Conservation (phyloP, 2,888 invertebrate species). For the Epirrhoe tristata region DNA sequence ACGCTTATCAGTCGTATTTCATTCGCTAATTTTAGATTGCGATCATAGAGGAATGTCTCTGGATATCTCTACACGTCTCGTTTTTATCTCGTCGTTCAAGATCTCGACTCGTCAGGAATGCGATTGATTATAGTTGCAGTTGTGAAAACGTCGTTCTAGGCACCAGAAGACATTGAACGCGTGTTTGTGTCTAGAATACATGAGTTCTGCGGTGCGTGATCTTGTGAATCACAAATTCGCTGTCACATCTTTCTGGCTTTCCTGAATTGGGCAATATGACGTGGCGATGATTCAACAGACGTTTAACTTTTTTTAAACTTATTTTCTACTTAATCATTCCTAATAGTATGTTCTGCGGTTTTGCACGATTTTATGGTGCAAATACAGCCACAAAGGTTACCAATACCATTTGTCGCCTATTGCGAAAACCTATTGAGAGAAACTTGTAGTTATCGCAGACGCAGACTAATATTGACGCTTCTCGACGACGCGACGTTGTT, state of each 20-base stretch:
- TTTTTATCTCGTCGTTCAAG: constrained; percentile 45
- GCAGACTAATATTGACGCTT: constrained; percentile 45
- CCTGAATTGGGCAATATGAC: constrained; percentile 23
- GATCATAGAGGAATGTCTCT: constrained; percentile 54
- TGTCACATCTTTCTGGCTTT: constrained; percentile 20
- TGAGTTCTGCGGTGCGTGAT: constrained; percentile 25
- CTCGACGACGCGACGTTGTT: constrained; percentile 60
- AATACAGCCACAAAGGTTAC: constrained; percentile 5
- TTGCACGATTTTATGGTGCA: constrained; percentile 15
- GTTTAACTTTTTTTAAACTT: constrained; percentile 8
- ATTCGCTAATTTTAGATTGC: constrained; percentile 65
- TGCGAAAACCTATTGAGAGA: constrained; percentile 20
- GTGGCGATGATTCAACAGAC: constrained; percentile 19
- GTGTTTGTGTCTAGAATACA: constrained; percentile 32
- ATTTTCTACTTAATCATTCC: constrained; percentile 4
- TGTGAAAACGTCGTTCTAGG: constrained; percentile 40
- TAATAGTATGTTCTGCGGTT: constrained; percentile 16
- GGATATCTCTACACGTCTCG: constrained; percentile 38
- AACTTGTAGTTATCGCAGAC: constrained; percentile 33
- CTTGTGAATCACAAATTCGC: constrained; percentile 26
- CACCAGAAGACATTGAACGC: constrained; percentile 32
- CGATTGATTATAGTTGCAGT: constrained; percentile 39
- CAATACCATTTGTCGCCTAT: constrained; percentile 18
- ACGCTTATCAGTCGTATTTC: constrained; percentile 63
- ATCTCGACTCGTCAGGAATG: constrained; percentile 42